Base-by-base conservation (phyloP, 2,797 vertebrate species). In the Galago senegalensis region DNA sequence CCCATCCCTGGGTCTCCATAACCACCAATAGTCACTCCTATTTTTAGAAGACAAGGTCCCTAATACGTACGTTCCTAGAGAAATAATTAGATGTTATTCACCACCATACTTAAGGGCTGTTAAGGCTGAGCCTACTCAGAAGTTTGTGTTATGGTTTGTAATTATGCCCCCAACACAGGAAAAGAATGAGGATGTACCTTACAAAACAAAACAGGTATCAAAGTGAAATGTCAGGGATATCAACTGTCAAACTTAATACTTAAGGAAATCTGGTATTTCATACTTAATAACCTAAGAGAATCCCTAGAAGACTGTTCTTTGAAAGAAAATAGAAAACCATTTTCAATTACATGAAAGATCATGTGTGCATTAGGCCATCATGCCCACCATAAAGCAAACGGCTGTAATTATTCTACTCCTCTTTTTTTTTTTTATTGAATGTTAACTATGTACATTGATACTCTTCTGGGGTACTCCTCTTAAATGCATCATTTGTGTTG, bases 81-180 rank as follows among this genome's bases (percentile, higher is more conserved):
- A 96, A 98, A 97, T 97, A 97, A 98, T 96, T 96, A 91, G 63
- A 17, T 63, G 89, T 93, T 16, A 81, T 97, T 97, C 34, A 65
- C 84, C 70, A 82, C 75, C 2, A 16, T n/a, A 84, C 69, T 75
- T 84, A 77, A 85, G 46, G 34, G 2, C 27, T 97, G 90, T 92
- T 97, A 96, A 92, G 89, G 76, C 70, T 80, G 53, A 96, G 85
- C 82, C 80, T 14, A 75, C 86, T 97, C 60, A 81, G 81, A 98
- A 31, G 49, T 63, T 40, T 53, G 34, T 97, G 94, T 93, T 91
- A 87, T 34, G 31, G 34, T 43, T 94, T 80, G 72, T 97, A 98
- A 98, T 98, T 98, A 97, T 49, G 70, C 43, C 43, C 60, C 75
- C 6, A 2, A 40, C 63, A 67, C 34, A 93, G 89, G 72, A 94